Base-by-base conservation (phyloP, 2,888 invertebrate genomes). In the Spatulosminthurus flaviceps region DNA sequence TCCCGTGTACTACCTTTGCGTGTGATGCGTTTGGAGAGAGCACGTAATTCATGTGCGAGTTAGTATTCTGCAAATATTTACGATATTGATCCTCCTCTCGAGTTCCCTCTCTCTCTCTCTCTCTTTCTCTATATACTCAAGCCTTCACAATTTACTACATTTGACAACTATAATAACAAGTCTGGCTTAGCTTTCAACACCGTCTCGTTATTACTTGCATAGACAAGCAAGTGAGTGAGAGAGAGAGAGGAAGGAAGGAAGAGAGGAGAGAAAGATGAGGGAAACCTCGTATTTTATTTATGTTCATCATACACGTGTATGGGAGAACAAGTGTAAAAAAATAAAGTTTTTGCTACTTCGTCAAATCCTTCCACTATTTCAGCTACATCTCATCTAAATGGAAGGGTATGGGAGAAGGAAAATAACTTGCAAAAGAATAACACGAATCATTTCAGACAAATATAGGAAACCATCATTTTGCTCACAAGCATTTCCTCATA, bases 51-150 rank as follows among this genome's bases (percentile, higher is more conserved):
- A 51, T 51, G 51, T 51, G 51, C 51, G 16, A 51, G 51, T 51
- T 51, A 51, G 51, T 51, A 11, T 51, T 51, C 51, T 16, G 70
- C 70, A 70, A 70, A 70, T 70, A 70, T 70, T 70, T 70, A 70
- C 70, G 70, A 70, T 70, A 70, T 70, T 70, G 70, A 70, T 70
- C 70, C 22, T 70, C 21, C n/a, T 22, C n/a, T 16, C 13, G 2
- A 4, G 2, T n/a, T 2, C 69, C 24, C 28, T 69, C 29, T 7
- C 19, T 16, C 28, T n/a, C n/a, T n/a, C n/a, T n/a, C n/a, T n/a
- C n/a, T n/a, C 69, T 69, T n/a, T 21, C 13, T 69, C 28, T 2
- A 41, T 41, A 41, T 41, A 41, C 9, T 13, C 13, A n/a, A 34
- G 34, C 51, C 1, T 51, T 51, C 16, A 51, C 51, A 11, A 51